These are phyloP conservation scores for Orchesella cincta DNA, from an alignment of 1,140 invertebrate species.

Conservation along the genomic window DNA sequence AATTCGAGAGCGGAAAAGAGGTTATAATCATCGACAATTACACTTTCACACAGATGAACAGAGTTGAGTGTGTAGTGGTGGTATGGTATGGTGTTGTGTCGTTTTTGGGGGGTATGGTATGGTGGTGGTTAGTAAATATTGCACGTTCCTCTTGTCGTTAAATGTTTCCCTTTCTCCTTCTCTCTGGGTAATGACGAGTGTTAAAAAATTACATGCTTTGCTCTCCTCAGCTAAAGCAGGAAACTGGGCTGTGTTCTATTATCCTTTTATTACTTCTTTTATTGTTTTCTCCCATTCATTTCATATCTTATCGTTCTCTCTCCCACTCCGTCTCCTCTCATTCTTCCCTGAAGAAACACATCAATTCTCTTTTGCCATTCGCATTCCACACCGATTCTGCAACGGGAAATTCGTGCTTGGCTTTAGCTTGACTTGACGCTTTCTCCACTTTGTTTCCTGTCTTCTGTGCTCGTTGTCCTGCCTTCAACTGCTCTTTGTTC, in stretches of 20 bases:
- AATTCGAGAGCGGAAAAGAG: not conserved
- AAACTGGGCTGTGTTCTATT: too few species aligned
- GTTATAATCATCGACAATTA: not conserved
- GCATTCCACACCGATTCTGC: not conserved
- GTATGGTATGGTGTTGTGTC: too few species aligned
- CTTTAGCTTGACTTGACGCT: too few species aligned
- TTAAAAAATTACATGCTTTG: not conserved
- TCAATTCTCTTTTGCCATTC: not conserved
- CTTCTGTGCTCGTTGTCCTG: too few species aligned
- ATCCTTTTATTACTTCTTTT: slow-evolving; percentile 21
- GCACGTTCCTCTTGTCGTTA: not conserved
- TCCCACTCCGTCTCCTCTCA: not conserved
- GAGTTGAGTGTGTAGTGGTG: too few species aligned
- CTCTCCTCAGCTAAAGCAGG: too few species aligned
- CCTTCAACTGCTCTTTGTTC: too few species aligned
- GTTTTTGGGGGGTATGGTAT: too few species aligned
- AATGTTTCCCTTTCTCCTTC: not conserved
- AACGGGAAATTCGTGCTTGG: too few species aligned
- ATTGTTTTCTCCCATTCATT: slow-evolving; percentile 25
- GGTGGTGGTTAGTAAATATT: too few species aligned
- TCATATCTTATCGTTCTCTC: slow-evolving; percentile 10
- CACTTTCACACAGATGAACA: slow-evolving; percentile 10
- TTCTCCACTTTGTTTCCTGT: too few species aligned
- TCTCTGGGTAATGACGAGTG: not conserved
- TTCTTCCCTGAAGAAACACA: not conserved